These are phyloP conservation scores for Holacanthella duospinosa DNA, from an alignment of 2,888 invertebrate species.

Conservation along the genomic window DNA sequence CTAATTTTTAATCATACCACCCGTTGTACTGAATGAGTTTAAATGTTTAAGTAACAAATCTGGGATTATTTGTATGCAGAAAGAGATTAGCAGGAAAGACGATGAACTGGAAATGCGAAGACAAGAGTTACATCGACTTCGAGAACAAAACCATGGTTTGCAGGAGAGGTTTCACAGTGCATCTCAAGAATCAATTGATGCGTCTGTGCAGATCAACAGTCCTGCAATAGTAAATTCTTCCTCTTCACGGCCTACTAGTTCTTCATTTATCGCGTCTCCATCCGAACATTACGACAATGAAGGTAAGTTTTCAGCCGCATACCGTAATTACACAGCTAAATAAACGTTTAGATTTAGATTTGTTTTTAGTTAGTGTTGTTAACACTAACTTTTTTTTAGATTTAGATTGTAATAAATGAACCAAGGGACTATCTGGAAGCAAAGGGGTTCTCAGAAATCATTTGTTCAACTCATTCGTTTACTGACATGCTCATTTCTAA, in stretches of 20 bases:
- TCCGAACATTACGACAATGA: constrained; percentile 38
- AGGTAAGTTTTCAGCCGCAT: constrained; percentile 28
- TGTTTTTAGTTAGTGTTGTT: too few species aligned
- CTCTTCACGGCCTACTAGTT: constrained; percentile 39
- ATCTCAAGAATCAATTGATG: too few species aligned
- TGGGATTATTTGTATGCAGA: too few species aligned
- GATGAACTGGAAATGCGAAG: constrained; percentile 63
- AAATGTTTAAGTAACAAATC: too few species aligned
- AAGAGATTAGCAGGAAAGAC: constrained; percentile 61
- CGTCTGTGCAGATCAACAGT: constrained; percentile 20
- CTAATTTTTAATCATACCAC: too few species aligned
- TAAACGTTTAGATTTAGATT: not conserved
- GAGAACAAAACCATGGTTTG: constrained; percentile 57
- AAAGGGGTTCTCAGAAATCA: too few species aligned
- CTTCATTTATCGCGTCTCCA: constrained; percentile 37
- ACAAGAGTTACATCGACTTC: constrained; percentile 58
- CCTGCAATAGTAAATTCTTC: constrained; percentile 29
- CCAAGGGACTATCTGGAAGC: too few species aligned
- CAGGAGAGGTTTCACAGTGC: constrained; percentile 40
- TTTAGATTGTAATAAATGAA: too few species aligned
- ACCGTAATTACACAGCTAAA: not conserved
- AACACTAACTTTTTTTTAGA: too few species aligned
- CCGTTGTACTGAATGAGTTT: too few species aligned
- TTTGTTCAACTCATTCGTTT: too few species aligned
- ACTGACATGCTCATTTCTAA: too few species aligned